Evolutionary conservation across 1,140 invertebrate genomes (phyloP).

Genomic region (Ylistrum balloti): DNA sequence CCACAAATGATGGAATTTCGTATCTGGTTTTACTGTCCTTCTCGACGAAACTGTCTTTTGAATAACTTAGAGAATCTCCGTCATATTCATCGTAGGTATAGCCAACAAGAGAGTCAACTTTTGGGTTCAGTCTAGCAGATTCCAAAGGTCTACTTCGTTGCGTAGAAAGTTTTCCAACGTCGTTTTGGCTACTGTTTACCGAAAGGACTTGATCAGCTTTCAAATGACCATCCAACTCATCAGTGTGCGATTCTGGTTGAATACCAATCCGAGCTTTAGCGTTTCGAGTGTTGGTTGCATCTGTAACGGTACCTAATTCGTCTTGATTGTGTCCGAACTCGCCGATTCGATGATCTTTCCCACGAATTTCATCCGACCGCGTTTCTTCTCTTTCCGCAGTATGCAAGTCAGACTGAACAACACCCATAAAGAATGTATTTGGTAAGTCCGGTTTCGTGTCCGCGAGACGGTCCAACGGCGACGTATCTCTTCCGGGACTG

Average conservation of each 20-base stretch:
- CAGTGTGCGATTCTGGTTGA: not conserved
- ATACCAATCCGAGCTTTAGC: not conserved
- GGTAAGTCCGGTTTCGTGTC: constrained; percentile 50
- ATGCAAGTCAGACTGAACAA: not conserved
- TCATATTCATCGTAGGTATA: not conserved
- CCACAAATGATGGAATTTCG: not conserved
- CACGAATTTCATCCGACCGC: not conserved
- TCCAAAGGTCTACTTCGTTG: not conserved
- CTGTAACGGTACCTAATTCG: not conserved
- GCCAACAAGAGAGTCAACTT: not conserved
- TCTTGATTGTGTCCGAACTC: not conserved
- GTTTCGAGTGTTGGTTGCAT: not conserved
- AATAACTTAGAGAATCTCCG: not conserved
- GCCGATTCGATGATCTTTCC: not conserved
- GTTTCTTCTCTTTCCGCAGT: not conserved
- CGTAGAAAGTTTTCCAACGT: not conserved
- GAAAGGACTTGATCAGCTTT: not conserved
- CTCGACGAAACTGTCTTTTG: not conserved
- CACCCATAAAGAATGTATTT: constrained; percentile 45
- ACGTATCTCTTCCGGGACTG: not conserved
- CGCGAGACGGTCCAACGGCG: not conserved
- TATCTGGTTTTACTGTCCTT: constrained; percentile 17
- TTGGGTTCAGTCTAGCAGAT: not conserved
- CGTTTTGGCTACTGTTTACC: not conserved
- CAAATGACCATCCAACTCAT: not conserved